Percentiles rank a stretch among this genome's conserved stretches.
These are phyloP conservation scores for Dasysyrphus tricinctus DNA, from an alignment of 2,888 invertebrate species.

Conservation along the genomic window DNA sequence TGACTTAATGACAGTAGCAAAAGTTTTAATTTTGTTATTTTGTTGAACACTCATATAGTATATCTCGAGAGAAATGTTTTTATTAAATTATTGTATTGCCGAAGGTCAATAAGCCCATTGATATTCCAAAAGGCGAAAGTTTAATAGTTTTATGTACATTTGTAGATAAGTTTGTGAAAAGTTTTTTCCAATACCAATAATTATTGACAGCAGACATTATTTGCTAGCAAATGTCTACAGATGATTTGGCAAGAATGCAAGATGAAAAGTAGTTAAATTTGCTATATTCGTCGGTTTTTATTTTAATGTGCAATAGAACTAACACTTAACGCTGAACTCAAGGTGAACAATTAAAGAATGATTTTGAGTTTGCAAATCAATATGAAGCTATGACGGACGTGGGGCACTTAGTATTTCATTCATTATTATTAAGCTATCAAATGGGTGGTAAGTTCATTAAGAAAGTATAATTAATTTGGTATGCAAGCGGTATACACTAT, in stretches of 20 bases:
- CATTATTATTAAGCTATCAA: neutral
- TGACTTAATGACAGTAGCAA: slow-evolving; percentile 25
- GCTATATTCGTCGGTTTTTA: neutral
- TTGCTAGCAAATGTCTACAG: neutral
- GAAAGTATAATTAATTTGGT: no score
- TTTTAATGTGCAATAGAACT: slow-evolving; percentile 10
- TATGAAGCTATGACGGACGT: neutral
- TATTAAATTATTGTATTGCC: slow-evolving; percentile 2
- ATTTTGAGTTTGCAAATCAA: neutral
- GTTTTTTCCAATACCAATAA: no score
- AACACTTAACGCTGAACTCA: neutral
- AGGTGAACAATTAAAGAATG: neutral
- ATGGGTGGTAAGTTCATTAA: neutral
- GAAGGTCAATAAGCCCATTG: slow-evolving; percentile 13
- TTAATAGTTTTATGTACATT: neutral
- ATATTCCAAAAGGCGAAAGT: neutral
- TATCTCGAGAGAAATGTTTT: neutral
- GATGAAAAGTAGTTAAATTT: neutral
- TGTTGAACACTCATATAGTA: neutral
- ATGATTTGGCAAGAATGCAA: neutral
- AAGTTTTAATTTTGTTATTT: slow-evolving; percentile 17
- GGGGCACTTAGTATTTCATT: neutral
- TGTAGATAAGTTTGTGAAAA: no score
- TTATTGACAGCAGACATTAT: no score
- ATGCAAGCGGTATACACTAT: no score